phyloP scores from a whole-genome alignment of 2,888 invertebrate species.

The Heliconius erato region DNA sequence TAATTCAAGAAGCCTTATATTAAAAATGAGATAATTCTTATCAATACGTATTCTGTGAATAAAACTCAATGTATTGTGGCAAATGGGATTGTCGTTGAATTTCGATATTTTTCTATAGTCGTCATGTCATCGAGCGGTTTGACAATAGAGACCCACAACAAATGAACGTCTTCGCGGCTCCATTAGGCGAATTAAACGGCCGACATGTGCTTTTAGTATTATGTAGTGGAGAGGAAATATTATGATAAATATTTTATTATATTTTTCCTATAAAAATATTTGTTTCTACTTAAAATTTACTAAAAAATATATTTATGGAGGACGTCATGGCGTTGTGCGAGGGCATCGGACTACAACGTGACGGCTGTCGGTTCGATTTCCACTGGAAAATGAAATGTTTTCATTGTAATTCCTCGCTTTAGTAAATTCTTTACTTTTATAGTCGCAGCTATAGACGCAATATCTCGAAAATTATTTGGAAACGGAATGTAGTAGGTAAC shows the following conservation, averaged over 20 bases:
- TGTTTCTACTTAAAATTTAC: not conserved
- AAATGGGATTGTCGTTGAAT: conserved; percentile 30
- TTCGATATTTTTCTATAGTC: conserved; percentile 39
- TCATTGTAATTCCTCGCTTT: too few species aligned
- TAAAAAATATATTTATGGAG: too few species aligned
- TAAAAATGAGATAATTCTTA: conserved; percentile 21
- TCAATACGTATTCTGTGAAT: conserved; percentile 16
- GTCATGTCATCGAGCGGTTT: conserved; percentile 43
- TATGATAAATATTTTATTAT: conserved; percentile 1
- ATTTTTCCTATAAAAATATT: not conserved
- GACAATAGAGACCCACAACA: conserved; percentile 53
- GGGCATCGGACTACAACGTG: too few species aligned
- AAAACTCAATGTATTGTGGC: conserved; percentile 12
- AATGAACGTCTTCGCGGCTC: conserved; percentile 54
- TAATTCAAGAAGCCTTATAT: not conserved
- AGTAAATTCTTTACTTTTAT: too few species aligned
- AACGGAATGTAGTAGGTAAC: too few species aligned
- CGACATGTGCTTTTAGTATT: conserved; percentile 53
- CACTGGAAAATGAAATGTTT: too few species aligned
- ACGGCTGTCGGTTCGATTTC: too few species aligned
- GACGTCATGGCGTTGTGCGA: too few species aligned
- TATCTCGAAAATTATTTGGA: too few species aligned
- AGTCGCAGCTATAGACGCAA: too few species aligned
- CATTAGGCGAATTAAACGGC: conserved; percentile 75
- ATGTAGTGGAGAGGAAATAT: conserved; percentile 30